Evolutionary conservation across 1,140 invertebrate species (phyloP).

Genomic region (Drosophila setifemur): DNA sequence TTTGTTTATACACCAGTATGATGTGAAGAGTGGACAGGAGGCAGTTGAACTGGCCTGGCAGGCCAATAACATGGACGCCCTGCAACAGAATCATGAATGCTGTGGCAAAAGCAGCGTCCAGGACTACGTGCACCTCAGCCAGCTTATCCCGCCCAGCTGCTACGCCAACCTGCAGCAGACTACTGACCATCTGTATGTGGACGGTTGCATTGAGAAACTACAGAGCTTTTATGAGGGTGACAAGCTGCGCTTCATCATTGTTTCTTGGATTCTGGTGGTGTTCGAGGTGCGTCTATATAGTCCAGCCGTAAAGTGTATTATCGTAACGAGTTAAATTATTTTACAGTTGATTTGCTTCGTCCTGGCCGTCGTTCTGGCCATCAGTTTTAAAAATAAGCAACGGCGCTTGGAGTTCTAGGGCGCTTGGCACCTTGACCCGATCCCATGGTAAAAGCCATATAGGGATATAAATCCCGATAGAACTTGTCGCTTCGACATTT

Average conservation of each 20-base stretch:
- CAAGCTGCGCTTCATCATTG: constrained; percentile 52
- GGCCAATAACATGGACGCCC: constrained; percentile 67
- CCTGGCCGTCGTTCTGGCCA: constrained; percentile 60
- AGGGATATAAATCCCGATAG: constrained; percentile 7
- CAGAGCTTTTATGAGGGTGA: constrained; percentile 65
- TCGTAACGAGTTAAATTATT: background rate
- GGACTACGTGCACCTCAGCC: constrained; percentile 64
- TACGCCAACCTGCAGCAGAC: constrained; percentile 50
- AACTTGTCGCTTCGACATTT: constrained; percentile 42
- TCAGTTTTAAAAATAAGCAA: constrained; percentile 78
- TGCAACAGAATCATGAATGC: constrained; percentile 66
- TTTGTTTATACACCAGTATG: constrained; percentile 49
- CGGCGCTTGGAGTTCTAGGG: constrained; percentile 76
- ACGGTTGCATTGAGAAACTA: constrained; percentile 67
- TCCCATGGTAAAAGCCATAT: constrained; percentile 46
- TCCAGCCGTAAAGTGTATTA: background rate
- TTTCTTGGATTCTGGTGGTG: constrained; percentile 66
- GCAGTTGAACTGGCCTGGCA: constrained; percentile 69
- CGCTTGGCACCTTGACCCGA: background rate
- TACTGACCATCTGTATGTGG: constrained; percentile 46
- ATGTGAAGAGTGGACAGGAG: constrained; percentile 49
- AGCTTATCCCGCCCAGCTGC: constrained; percentile 65
- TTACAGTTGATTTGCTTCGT: constrained; percentile 61
- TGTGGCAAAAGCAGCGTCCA: constrained; percentile 71
- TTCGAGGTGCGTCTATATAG: constrained; percentile 64